Base-by-base conservation (phyloP, 2,797 vertebrate species). In the Sebastes minor region DNA sequence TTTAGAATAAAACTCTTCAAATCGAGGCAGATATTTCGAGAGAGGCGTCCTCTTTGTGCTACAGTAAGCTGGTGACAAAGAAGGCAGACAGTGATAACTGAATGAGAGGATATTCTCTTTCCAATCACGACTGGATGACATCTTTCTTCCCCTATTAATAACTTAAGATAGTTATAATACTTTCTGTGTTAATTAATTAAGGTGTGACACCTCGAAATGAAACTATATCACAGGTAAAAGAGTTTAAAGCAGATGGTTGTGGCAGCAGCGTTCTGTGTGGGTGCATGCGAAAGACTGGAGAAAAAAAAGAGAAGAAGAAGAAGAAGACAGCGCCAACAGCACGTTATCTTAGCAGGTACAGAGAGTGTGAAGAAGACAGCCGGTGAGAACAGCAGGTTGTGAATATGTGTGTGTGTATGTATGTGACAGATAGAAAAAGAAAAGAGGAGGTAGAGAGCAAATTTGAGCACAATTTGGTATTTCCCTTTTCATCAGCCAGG, bases 401-500 rank as follows among this genome's bases (percentile, higher is more conserved):
- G 78, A 66, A 66, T 76, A 64, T 57, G 65, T 28, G 60, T 68
- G 22, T n/a, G 14, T 64, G 35, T 12, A 4, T 35, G 66, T 1
- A 14, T 62, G 35, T 11, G 27, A 66, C 10, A 16, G 53, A 53
- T 2, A 30, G 13, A 30, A 62, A 49, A 25, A 8, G 4, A 28
- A 60, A 27, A 1, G 1, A 68, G 20, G 14, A 49, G 27, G 14
- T 1, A 2, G 27, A 6, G 46, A 32, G 80, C 2, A 63, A 11
- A 68, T 52, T 2, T 14, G 22, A 28, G 49, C n/a, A 56, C 46
- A 38, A 6, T 66, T 59, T 68, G 2, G 23, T 35, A 18, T 35
- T 86, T 78, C 76, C 10, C 61, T 6, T 53, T 72, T 52, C 13
- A 16, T 62, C 90, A 81, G 74, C 89, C 88, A 91, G 91, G 88